phyloP scores from a whole-genome alignment of 2,797 vertebrate genomes.

The Taenioides sp. region DNA sequence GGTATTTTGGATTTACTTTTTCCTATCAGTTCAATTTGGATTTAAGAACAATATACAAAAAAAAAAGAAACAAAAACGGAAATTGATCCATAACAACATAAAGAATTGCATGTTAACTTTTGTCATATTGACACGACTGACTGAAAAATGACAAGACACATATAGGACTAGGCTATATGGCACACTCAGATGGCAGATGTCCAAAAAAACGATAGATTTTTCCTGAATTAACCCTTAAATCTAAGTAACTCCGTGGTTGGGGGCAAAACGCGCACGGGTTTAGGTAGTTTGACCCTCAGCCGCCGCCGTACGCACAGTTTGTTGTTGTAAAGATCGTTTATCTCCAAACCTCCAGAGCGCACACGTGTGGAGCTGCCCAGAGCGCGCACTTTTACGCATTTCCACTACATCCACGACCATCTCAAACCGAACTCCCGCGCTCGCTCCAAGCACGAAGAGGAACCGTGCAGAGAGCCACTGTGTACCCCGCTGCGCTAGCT shows the following conservation, averaged over 20 bases:
- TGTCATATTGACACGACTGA: too few species aligned
- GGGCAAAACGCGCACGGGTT: background rate
- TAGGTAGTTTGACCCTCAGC: conserved; percentile 37
- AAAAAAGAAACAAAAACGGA: too few species aligned
- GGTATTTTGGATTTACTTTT: too few species aligned
- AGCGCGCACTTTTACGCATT: background rate
- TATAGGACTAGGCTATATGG: too few species aligned
- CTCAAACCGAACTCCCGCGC: background rate
- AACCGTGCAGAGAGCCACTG: background rate
- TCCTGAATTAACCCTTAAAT: background rate
- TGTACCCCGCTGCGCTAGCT: background rate
- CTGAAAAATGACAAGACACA: too few species aligned
- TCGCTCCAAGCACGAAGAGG: background rate
- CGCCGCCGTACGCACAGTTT: conserved; percentile 24
- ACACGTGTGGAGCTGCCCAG: conserved; percentile 1
- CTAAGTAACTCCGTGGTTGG: too few species aligned
- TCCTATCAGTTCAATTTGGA: too few species aligned
- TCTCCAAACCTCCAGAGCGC: background rate
- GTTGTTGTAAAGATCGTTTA: conserved; percentile 31
- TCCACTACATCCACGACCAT: background rate
- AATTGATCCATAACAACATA: too few species aligned
- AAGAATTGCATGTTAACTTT: too few species aligned
- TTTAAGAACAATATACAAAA: too few species aligned
- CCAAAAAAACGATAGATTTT: too few species aligned
- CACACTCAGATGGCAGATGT: too few species aligned